Evolutionary conservation across 2,797 vertebrate species (phyloP), one percentile per base, ranked within the genome.

Genomic region (Tinamus major): DNA sequence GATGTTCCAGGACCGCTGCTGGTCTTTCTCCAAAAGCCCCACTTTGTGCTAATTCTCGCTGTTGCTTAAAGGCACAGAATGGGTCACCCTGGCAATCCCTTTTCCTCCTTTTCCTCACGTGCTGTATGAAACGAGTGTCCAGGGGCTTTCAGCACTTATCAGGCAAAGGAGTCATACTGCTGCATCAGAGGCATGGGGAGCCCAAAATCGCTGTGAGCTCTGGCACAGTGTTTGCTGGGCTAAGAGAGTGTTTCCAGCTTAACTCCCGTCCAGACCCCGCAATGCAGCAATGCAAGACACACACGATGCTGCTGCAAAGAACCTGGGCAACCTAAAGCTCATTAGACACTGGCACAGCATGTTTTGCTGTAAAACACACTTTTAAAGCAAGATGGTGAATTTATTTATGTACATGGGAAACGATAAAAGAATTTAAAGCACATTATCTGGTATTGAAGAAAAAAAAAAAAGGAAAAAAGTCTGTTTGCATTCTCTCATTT

Each of bases 101-200:
- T 29, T 74, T 18, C 3, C 6, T 69, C 9, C 14, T 4, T 67
- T 72, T 70, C 39, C 24, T 26, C 10, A 3, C 10, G 65, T 29
- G 17, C 39, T 77, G 3, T 39, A 9, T 4, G 5, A 26, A 74
- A 67, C 6, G 2, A 55, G 14, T 0, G 1, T 31, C 37, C 13
- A 9, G 20, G 41, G 44, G 24, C 10, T 80, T 69, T 63, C 24
- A n/a, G 31, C 69, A 65, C 69, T 77, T 41, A 27, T 46, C 23
- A 59, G 1, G 6, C 16, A 8, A 24, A 41, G 26, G 13, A 59
- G 13, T 27, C 1, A 2, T 29, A 33, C 4, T 13, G 7, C 21
- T 42, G 8, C n/a, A 53, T 3, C 5, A 24, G 27, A 69, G 37
- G 2, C 24, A 67, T 23, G 18, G 8, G 65, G 4, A 61, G 6